Evolutionary conservation across 2,888 invertebrate genomes (phyloP).

Genomic region (Drosophila ezoana): DNA sequence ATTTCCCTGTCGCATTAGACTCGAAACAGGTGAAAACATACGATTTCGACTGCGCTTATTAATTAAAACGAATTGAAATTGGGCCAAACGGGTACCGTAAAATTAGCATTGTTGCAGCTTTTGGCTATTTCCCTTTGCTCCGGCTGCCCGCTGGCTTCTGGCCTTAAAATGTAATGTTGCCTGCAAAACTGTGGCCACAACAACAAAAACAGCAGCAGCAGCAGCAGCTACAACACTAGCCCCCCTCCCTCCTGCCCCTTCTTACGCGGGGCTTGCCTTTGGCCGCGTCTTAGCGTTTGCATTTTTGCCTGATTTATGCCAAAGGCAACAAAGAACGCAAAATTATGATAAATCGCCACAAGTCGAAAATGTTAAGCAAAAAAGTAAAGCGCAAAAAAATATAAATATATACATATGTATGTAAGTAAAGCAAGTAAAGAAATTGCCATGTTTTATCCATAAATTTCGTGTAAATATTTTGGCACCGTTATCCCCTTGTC

Average conservation of each 20-base stretch:
- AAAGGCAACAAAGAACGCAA: constrained; percentile 52
- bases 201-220: constrained; percentile 23
- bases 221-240: constrained; percentile 3
- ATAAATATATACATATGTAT: not conserved
- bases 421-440: constrained; percentile 39
- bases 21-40: not conserved
- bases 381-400: constrained; percentile 24
- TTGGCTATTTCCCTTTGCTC: not conserved
- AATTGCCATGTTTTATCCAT: constrained; percentile 72
- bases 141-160: constrained; percentile 1
- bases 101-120: constrained; percentile 53
- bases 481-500: constrained; percentile 67
- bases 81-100: constrained; percentile 64
- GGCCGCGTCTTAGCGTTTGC: constrained; percentile 17
- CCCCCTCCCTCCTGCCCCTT: too few species aligned
- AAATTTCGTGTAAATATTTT: constrained; percentile 61
- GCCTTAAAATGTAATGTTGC: constrained; percentile 44
- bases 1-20: not conserved
- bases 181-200: constrained; percentile 56
- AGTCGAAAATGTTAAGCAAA: constrained; percentile 58
- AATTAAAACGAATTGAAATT: constrained; percentile 59
- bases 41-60: constrained; percentile 27
- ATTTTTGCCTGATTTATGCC: constrained; percentile 73
- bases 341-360: constrained; percentile 77
- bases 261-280: not conserved